Base-by-base conservation (phyloP, 2,797 vertebrate genomes). In the Falco novaeseelandiae region DNA sequence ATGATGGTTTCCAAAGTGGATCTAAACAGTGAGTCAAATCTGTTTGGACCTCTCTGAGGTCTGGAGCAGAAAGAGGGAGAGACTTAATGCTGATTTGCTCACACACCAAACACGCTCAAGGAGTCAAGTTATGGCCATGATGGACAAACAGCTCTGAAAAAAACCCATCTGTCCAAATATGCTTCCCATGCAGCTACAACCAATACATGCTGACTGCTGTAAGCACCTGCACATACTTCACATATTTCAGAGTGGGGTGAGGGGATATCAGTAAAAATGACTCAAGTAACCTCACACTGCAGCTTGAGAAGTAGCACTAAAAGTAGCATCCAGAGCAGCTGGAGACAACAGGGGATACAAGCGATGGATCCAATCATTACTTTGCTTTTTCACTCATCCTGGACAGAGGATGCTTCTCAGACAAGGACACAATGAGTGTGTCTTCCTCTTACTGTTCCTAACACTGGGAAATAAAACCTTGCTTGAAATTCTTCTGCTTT, bases 331-430 rank as follows among this genome's bases (percentile, higher is more conserved):
- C 54, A 51, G 57, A 74, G 34, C 5, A 21, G 51, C 30, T 58
- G 7, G 84, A 67, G 59, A 23, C 14, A 51, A 34, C 52, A 22
- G 9, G 14, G 14, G 27, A 26, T 61, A 54, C 9, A 48, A 82
- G 14, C 11, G 62, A 78, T 44, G 14, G 62, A 69, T 42, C 12
- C 61, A 92, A 49, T 12, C 8, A 52, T 38, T 91, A 12, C 25
- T 77, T n/a, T 9, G 10, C 30, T 54, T 87, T 87, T 89, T 78
- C 52, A 38, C 9, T 85, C 32, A 59, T 34, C 36, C 38, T 25
- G 57, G 74, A 22, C 29, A 1, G 1, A 26, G 15, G 29, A 62
- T 8, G 6, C 14, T 69, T 85, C 71, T 71, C 0, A 0, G 46
- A 92, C 29, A 93, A 93, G 44, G 52, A 67, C 59, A 63, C 8